Base-by-base conservation (phyloP, 2,113 vertebrate species). In the Sinocyclocheilus anophthalmus region DNA sequence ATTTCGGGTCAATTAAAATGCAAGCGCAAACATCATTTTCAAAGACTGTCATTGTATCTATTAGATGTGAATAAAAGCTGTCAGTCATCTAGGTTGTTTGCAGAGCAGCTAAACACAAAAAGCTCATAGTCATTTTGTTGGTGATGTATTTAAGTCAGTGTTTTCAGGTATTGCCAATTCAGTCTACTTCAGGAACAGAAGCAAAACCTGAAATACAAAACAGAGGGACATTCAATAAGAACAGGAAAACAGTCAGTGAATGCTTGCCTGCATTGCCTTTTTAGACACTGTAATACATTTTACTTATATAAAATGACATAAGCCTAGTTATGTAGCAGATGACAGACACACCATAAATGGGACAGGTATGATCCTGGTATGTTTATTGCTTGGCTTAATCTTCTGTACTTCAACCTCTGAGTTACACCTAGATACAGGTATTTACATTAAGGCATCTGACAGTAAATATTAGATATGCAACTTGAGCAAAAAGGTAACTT, bases 11-110 rank as follows among this genome's bases (percentile, higher is more conserved):
- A 95, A 95, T 95, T 95, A 94, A 93, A 93, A 92, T 90, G 91
- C 95, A 90, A 91, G 90, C 93, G 93, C 91, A 95, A 92, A 94
- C 92, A 95, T 96, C 95, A 96, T 95, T 96, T 96, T 96, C 95
- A 96, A 94, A 94, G 92, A 94, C 94, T 93, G 94, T 90, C 95
- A 95, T 93, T 87, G 30, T 30, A 92, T 94, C 92, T 94, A 93
- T 95, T 89, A 30, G 30, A 30, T 30, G 30, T 93, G 94, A 96
- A 96, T 96, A 95, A 95, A 95, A 95, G 94, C 95, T 94, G 91
- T 96, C 96, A 95, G 95, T 96, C 95, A 95, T 95, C 95, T 95
- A 94, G 94, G 91, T 93, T 91, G 89, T 93, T 94, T 93, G 92
- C 94, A 95, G 93, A 84, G 63, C 72, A 8, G 72, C 81, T 85